A percentile compares a stretch with the other conserved stretches of the same genome.
Conservation (phyloP, 2,888 invertebrate species). For the Rotaria socialis region DNA sequence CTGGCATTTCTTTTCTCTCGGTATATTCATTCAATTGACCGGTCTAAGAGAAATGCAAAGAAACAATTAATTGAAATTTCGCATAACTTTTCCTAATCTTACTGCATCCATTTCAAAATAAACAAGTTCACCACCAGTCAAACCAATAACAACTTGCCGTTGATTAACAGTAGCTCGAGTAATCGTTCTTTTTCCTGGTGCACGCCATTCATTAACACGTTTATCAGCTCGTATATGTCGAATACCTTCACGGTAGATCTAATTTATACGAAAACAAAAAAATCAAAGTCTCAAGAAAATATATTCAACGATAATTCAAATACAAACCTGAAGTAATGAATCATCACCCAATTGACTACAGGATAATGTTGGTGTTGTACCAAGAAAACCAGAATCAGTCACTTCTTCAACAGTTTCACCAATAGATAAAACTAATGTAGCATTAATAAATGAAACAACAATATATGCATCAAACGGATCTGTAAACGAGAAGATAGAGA, state of each 20-base stretch:
- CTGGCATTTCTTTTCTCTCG: constrained; percentile 88
- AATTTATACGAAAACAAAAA: not conserved
- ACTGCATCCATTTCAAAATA: constrained; percentile 98
- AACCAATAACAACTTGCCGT: constrained; percentile 88
- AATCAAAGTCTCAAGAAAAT: constrained; percentile 63
- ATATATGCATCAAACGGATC: constrained; percentile 96
- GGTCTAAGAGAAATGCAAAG: constrained; percentile 54
- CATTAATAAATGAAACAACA: constrained; percentile 97
- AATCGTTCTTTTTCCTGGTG: constrained; percentile 91
- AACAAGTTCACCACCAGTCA: constrained; percentile 92
- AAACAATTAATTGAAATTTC: constrained; percentile 63
- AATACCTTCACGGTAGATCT: constrained; percentile 85
- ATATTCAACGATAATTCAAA: not conserved
- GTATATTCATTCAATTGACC: constrained; percentile 97
- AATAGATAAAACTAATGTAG: constrained; percentile 94
- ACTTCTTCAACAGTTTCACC: constrained; percentile 99
- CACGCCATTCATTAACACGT: constrained; percentile 97
- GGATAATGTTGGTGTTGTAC: constrained; percentile 94
- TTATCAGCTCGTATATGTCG: constrained; percentile 95
- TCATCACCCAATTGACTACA: constrained; percentile 96
- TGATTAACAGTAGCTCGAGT: constrained; percentile 97
- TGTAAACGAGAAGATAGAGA: constrained; percentile 63
- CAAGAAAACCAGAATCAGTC: constrained; percentile 95
- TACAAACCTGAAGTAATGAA: constrained; percentile 81
- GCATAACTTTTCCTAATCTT: not conserved